Base-by-base conservation (phyloP, 2,113 vertebrate species). In the Bubo bubo region DNA sequence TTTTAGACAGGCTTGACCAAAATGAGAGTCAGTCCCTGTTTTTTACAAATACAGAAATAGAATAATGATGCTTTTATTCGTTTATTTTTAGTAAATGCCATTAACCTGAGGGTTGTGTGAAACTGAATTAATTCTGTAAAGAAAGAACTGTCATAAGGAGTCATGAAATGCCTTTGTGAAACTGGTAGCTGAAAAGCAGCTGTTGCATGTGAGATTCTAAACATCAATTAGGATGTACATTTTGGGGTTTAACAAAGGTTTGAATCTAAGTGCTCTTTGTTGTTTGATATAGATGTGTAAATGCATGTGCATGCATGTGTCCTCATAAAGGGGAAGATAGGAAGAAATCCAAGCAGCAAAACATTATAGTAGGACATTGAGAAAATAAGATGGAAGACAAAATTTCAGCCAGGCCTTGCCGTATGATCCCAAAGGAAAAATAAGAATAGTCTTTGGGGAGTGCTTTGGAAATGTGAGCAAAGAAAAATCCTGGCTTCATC, bases 51-150 rank as follows among this genome's bases (percentile, higher is more conserved):
- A 72, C 10, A 88, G 71, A 90, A 92, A 86, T 67, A 84, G 34
- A 87, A 87, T 84, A 89, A 90, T 52, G 13, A 64, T 86, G n/a
- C 1, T 79, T 70, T 90, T 84, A 75, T 67, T 81, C 0, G 20
- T 74, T 92, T 94, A 89, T 87, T 96, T 96, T 95, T 84, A 84
- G 79, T 45, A 86, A 89, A 87, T 68, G 12, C 2, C 28, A 60
- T 81, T 92, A 75, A 79, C 73, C 70, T 56, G 43, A 60, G 30
- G 67, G 47, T 13, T 81, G 19, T 63, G 28, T 73, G 86, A 87
- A 91, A 86, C 21, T 32, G 35, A 79, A 75, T 86, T 88, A 79
- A 88, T 86, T 73, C 39, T 3, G 3, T 64, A 71, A 80, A 86
- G 55, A 88, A 73, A 50, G 30, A 81, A 30, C 10, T 92, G 28